Evolutionary conservation across 2,797 vertebrate species (phyloP), one percentile per base, ranked within the genome.

Genomic region (Cyclura pinguis): DNA sequence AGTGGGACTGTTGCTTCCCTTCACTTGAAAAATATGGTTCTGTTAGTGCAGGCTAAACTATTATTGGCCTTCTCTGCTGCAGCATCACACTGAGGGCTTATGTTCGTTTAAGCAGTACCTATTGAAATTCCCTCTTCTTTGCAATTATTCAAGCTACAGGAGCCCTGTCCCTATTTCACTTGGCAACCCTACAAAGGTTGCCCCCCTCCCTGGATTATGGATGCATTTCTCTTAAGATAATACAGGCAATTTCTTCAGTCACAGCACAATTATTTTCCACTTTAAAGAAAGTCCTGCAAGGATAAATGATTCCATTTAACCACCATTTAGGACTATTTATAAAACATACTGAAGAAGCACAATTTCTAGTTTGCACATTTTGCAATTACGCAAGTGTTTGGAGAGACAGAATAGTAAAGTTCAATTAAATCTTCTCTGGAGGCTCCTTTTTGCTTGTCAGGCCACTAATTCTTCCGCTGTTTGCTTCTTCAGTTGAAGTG

Each of bases 401-500:
- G 86, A 87, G 59, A 87, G 80, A 72, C 82, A 86, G 69, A 62
- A 89, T 52, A 32, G 62, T 78, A 91, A 92, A 89, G 47, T 80
- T 85, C 42, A 91, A 50, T 94, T 93, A 86, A 88, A 7, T 50
- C 87, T 92, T 93, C 85, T 89, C 91, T 86, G 91, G 80, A 93
- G 62, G 78, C 87, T 90, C 80, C n/a, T 89, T 88, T 92, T 81
- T 67, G 64, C 7, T 18, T 85, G 55, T 91, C 59, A 92, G 74
- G 89, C 80, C 18, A 20, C 55, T 93, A 80, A 80, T 85, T 95
- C 88, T 88, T 90, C 89, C 92, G 89, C 74, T 91, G 6, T 94
- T 93, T 93, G 88, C 88, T 90, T 91, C 87, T 91, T 85, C 92
- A 82, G 77, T 76, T 89, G 83, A 87, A 86, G 81, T 57, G 87